Percentiles rank a stretch among this genome's conserved stretches.
These are phyloP conservation scores for Sitta europaea DNA, from an alignment of 2,113 vertebrate genomes.

Conservation along the genomic window DNA sequence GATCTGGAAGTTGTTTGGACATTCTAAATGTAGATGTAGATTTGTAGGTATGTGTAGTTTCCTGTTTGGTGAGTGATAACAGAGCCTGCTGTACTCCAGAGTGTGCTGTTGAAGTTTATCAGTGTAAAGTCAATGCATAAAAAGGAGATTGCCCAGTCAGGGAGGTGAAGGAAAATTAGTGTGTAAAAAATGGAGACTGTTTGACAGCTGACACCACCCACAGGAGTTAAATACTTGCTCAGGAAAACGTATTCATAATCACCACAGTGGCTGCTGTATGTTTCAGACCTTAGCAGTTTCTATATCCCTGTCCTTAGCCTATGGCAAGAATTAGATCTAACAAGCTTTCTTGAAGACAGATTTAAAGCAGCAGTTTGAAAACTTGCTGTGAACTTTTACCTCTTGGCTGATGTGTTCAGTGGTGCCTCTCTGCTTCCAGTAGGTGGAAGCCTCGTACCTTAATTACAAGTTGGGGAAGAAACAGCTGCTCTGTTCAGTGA, in stretches of 20 bases:
- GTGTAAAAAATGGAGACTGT: neutral
- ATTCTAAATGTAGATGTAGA: neutral
- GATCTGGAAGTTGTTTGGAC: neutral
- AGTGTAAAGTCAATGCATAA: neutral
- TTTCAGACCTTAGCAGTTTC: neutral
- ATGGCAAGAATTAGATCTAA: neutral
- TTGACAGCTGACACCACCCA: neutral
- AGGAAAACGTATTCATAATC: neutral
- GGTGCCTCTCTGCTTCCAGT: neutral
- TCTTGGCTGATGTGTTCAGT: neutral
- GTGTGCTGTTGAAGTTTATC: neutral
- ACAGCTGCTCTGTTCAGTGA: neutral
- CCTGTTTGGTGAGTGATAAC: neutral
- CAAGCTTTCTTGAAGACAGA: neutral
- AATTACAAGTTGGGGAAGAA: neutral
- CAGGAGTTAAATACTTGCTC: neutral
- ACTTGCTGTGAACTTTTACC: neutral
- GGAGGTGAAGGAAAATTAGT: neutral
- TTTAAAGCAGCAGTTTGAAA: neutral
- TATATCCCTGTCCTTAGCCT: neutral
- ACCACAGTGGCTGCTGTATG: neutral
- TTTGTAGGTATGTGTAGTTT: neutral
- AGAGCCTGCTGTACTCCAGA: neutral
- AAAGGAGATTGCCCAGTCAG: neutral
- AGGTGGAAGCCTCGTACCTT: neutral